Evolutionary conservation across 2,113 vertebrate genomes (phyloP).

Genomic region (Prietella phreatophila): DNA sequence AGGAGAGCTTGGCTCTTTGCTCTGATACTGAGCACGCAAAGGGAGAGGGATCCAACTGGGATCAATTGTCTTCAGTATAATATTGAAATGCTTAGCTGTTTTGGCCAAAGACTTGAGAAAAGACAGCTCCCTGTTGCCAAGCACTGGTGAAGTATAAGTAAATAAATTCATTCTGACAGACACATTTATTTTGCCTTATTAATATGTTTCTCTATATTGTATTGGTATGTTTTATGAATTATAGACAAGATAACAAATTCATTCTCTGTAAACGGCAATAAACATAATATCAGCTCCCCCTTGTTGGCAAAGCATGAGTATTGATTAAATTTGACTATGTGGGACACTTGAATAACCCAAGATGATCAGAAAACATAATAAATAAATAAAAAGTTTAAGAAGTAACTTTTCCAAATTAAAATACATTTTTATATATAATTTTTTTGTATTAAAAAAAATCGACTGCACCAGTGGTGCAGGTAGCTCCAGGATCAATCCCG

Average conservation of each 20-base stretch:
- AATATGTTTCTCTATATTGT: neutral
- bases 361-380: neutral
- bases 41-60: slow-evolving; percentile 34
- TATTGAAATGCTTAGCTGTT: slow-evolving; percentile 42
- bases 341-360: neutral
- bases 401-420: neutral
- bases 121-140: slow-evolving; percentile 34
- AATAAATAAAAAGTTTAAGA: neutral
- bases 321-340: neutral
- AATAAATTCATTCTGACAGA: slow-evolving; percentile 20
- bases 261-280: neutral
- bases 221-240: neutral
- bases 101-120: slow-evolving; percentile 42
- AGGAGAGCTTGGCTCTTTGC: slow-evolving; percentile 42
- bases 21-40: slow-evolving; percentile 45
- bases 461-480: neutral
- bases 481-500: neutral
- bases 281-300: neutral
- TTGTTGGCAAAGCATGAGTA: neutral
- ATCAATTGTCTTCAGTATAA: slow-evolving; percentile 46
- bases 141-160: slow-evolving; percentile 31
- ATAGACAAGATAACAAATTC: neutral
- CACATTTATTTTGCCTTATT: neutral
- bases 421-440: too few species aligned
- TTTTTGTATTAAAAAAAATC: neutral